Evolutionary conservation across 1,140 invertebrate species (phyloP), one percentile per base, ranked within the genome.

Genomic region (Rhizoglyphus robini): DNA sequence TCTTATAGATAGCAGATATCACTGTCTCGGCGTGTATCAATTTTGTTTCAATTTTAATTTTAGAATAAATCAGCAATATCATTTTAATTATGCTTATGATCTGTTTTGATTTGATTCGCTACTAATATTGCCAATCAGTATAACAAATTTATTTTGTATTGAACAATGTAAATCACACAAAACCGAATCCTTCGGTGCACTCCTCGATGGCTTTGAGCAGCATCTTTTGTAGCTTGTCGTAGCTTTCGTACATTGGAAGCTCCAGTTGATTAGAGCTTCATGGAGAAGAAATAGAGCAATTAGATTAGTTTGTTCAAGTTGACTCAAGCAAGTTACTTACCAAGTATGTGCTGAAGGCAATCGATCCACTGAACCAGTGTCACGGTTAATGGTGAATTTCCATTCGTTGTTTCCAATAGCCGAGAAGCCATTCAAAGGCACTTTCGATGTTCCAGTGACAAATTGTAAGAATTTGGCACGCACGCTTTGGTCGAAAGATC

Each of bases 221-320:
- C 80, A 90, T 88, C 69, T 83, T 84, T 65, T 86, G 81, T 65
- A 95, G 78, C 75, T 95, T 94, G 74, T 94, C 90, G 72, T 91
- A 95, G 4, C 88, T 92, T 76, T 95, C 91, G 73, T 95, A 95
- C 61, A 89, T 88, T 29, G 91, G 91, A 69, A 95, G 78, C 79
- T 95, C 91, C 73, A 95, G 76, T 78, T 95, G 91, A 77, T 95
- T 95, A 76, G 95, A 95, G 76, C 90, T 93, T n/a, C n/a, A n/a
- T n/a, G n/a, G n/a, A 76, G 27, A 83, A 69, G 73, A 68, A 70
- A 67, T 11, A 41, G n/a, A n/a, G n/a, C n/a, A n/a, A n/a, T n/a
- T n/a, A n/a, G n/a, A n/a, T n/a, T n/a, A n/a, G n/a, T n/a, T n/a
- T n/a, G 65, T 41, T 23, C 46, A 63, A 18, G 67, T 20, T 64